Conservation (phyloP, 2,113 vertebrate species). For the Tragelaphus scriptus region DNA sequence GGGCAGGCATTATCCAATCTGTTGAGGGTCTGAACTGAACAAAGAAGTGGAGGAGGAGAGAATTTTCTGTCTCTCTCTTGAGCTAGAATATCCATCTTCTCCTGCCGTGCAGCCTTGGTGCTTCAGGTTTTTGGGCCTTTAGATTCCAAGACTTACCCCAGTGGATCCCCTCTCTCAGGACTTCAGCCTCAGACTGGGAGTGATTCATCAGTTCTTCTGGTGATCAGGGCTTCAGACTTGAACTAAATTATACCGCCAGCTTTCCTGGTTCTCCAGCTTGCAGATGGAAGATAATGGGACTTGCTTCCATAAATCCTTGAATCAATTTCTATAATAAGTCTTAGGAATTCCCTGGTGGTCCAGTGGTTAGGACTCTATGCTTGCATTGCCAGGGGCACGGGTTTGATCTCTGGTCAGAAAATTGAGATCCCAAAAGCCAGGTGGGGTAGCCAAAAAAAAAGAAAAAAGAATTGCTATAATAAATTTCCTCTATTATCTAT, state of each 20-base stretch:
- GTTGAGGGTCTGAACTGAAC: neutral
- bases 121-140: neutral
- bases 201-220: neutral
- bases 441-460: neutral
- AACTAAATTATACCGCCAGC: neutral
- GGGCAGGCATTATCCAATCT: neutral
- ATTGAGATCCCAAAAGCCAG: neutral
- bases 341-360: neutral
- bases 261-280: neutral
- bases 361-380: neutral
- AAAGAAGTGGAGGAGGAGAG: neutral
- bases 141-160: neutral
- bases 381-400: neutral
- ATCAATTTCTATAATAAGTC: neutral
- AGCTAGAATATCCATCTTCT: neutral
- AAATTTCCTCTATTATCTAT: neutral
- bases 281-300: neutral
- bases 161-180: neutral
- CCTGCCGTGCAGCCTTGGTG: neutral
- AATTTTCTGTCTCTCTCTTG: neutral
- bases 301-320: neutral
- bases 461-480: neutral
- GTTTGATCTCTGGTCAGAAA: neutral
- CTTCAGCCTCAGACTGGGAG: neutral
- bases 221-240: neutral